phyloP scores from a whole-genome alignment of 2,113 vertebrate genomes.

The Noturus placidus region DNA sequence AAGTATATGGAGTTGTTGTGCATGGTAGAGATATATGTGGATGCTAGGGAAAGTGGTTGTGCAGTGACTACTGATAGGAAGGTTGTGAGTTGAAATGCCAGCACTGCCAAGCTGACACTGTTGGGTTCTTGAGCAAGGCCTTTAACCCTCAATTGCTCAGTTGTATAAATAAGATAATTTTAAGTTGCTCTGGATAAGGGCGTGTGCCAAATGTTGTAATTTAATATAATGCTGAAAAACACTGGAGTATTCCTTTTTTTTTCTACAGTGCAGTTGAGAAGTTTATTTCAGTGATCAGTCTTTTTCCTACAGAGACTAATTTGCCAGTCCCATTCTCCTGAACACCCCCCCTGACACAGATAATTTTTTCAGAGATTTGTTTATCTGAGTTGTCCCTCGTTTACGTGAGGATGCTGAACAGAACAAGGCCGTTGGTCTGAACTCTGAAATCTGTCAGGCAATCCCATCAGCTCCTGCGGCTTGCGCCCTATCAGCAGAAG shows the following conservation, averaged over 20 bases:
- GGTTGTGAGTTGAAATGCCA: too few species aligned
- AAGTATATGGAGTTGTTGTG: neutral
- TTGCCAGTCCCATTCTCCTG: conserved; percentile 16
- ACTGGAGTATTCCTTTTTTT: neutral
- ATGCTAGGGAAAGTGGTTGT: too few species aligned
- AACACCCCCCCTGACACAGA: neutral
- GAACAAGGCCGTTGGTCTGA: neutral
- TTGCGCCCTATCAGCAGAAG: neutral
- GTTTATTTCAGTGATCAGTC: conserved; percentile 37
- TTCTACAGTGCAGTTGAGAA: neutral
- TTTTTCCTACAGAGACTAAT: conserved; percentile 16
- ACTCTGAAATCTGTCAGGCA: neutral
- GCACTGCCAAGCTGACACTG: too few species aligned
- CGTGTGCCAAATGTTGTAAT: too few species aligned
- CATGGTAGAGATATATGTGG: neutral
- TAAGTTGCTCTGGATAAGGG: too few species aligned
- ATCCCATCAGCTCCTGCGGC: neutral
- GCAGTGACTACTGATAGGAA: too few species aligned
- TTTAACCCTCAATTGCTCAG: too few species aligned
- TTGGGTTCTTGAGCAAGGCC: too few species aligned
- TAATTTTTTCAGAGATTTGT: conserved; percentile 22
- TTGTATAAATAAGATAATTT: too few species aligned
- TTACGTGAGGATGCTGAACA: neutral
- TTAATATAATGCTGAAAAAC: neutral
- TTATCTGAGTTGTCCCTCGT: neutral